These are phyloP conservation scores for Drosophila nigrodunni DNA, from an alignment of 1,140 invertebrate genomes.

Conservation along the genomic window DNA sequence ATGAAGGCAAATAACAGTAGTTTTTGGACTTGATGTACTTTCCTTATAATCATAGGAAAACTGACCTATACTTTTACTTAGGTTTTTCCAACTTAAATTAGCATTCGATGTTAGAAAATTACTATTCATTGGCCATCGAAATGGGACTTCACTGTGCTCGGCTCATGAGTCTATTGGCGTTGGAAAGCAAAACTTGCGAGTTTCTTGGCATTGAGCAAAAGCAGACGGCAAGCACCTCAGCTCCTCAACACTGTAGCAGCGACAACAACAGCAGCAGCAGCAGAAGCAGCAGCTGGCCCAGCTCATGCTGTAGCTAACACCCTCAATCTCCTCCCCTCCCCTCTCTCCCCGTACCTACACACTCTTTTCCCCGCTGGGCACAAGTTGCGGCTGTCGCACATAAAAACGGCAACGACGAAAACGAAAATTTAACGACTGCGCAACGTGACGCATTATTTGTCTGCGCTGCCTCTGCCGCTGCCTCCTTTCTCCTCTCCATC, in stretches of 20 bases:
- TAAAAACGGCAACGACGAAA: conserved; percentile 71
- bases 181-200: conserved; percentile 59
- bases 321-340: background rate
- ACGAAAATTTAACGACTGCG: conserved; percentile 83
- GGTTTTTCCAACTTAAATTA: background rate
- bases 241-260: conserved; percentile 48
- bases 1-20: no score
- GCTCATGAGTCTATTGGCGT: conserved; percentile 69
- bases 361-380: background rate
- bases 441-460: conserved; percentile 83
- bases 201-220: conserved; percentile 73
- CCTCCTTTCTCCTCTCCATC: conserved; percentile 5
- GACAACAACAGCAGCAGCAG: background rate
- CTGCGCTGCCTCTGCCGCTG: conserved; percentile 54
- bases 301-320: conserved; percentile 28
- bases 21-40: no score
- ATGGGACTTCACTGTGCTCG: conserved; percentile 23
- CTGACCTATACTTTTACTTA: background rate
- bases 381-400: conserved; percentile 71
- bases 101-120: background rate
- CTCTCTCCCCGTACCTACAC: background rate
- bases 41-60: background rate
- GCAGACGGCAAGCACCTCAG: conserved; percentile 40
- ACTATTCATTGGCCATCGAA: conserved; percentile 49
- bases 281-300: conserved; percentile 57